Evolutionary conservation across 1,140 invertebrate genomes (phyloP).

Genomic region (Drosophila parvula): DNA sequence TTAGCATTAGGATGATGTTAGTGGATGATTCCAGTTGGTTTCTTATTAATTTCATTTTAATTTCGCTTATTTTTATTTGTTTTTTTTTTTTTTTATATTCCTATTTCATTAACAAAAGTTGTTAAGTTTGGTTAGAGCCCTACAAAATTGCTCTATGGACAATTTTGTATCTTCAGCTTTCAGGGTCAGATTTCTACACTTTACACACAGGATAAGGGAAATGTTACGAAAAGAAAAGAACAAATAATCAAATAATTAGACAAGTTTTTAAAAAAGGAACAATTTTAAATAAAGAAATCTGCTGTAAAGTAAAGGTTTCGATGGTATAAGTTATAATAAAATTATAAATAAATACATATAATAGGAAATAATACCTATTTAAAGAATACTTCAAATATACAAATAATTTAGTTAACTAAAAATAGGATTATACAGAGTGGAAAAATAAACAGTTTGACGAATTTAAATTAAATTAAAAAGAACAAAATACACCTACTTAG

Average conservation of each 20-base stretch:
- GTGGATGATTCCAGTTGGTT: conserved; percentile 53
- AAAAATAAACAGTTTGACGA: background rate
- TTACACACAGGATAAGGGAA: conserved; percentile 27
- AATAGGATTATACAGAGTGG: background rate
- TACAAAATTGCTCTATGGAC: conserved; percentile 66
- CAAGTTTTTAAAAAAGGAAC: conserved; percentile 34
- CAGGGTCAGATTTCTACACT: conserved; percentile 51
- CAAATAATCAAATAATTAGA: conserved; percentile 56
- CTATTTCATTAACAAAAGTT: conserved; percentile 54
- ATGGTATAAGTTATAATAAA: background rate
- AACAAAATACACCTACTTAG: background rate
- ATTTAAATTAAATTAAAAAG: background rate
- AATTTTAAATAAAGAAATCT: conserved; percentile 6
- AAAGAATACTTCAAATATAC: background rate
- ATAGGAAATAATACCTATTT: background rate
- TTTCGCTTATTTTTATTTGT: background rate
- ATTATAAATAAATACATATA: background rate
- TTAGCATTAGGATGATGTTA: conserved; percentile 6
- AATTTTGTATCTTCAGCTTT: conserved; percentile 51
- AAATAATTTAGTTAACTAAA: background rate
- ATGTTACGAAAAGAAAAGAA: conserved; percentile 42
- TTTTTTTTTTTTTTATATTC: background rate
- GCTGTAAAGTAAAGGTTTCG: background rate
- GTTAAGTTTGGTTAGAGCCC: conserved; percentile 62
- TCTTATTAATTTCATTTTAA: conserved; percentile 1